Percentiles rank a stretch among this genome's conserved stretches.
These are phyloP conservation scores for Naso thynnoides DNA, from an alignment of 2,797 vertebrate genomes.

Conservation along the genomic window DNA sequence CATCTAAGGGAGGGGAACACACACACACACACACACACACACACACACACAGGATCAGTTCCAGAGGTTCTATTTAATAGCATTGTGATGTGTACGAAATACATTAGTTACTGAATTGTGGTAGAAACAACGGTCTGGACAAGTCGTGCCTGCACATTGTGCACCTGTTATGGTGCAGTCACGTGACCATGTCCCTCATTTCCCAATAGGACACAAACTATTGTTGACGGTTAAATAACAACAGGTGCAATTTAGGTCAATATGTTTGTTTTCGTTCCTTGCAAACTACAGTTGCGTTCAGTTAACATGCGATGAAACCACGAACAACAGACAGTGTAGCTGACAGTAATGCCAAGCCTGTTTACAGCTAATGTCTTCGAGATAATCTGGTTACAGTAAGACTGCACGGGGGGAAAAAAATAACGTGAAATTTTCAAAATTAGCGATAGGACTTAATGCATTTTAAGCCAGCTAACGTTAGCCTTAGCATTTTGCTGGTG, in stretches of 20 bases:
- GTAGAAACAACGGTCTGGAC: slow-evolving; percentile 15
- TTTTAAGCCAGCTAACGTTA: slow-evolving; percentile 45
- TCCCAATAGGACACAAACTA: slow-evolving; percentile 43
- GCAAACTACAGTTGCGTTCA: background rate
- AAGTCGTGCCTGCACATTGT: slow-evolving; percentile 15
- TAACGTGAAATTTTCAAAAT: background rate
- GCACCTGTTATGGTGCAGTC: slow-evolving; percentile 66
- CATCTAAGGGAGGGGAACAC: slow-evolving; percentile 81
- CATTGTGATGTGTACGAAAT: background rate
- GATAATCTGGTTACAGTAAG: background rate
- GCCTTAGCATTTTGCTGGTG: slow-evolving; percentile 46
- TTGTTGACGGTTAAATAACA: slow-evolving; percentile 23
- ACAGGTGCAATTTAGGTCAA: slow-evolving; percentile 56
- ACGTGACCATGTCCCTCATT: slow-evolving; percentile 44
- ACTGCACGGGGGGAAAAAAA: background rate
- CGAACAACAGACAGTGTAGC: background rate
- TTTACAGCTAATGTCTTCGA: background rate
- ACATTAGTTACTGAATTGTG: slow-evolving; percentile 2
- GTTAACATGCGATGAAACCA: background rate
- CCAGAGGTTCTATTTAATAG: background rate
- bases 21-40: too few species aligned
- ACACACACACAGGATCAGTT: background rate
- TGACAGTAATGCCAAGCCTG: background rate
- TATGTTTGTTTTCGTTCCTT: slow-evolving; percentile 4
- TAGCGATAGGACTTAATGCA: background rate